A percentile compares a stretch with the other conserved stretches of the same genome.
Evolutionary conservation across 2,888 invertebrate species (phyloP).

Genomic region (Eretmocerus hayati): DNA sequence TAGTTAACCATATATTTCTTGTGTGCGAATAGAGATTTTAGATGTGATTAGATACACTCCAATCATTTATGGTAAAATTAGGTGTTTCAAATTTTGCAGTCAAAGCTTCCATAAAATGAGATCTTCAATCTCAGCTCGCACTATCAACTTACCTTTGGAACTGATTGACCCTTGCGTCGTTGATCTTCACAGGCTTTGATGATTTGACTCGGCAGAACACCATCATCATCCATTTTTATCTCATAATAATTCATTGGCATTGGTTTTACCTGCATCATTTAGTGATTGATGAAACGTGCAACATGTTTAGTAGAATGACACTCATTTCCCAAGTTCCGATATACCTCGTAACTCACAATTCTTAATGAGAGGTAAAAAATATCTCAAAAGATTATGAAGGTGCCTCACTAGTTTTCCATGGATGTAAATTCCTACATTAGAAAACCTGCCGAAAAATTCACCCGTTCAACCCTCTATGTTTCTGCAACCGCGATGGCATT

Average conservation of each 20-base stretch:
- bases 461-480: no score
- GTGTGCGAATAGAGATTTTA: no score
- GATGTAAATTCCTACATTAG: no score
- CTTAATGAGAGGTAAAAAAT: background rate
- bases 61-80: no score
- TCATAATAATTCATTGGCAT: conserved; percentile 57
- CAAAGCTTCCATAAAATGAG: no score
- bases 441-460: no score
- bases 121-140: no score
- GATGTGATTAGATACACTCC: no score
- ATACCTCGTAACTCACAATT: background rate
- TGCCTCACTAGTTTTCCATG: background rate
- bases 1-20: no score
- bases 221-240: conserved; percentile 63
- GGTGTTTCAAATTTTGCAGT: no score
- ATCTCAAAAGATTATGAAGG: background rate
- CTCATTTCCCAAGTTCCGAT: background rate
- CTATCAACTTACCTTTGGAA: conserved; percentile 50
- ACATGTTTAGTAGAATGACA: background rate
- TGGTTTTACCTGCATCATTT: conserved; percentile 48
- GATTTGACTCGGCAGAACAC: conserved; percentile 59
- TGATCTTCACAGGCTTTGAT: conserved; percentile 52
- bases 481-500: no score
- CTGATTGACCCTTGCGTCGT: conserved; percentile 34
- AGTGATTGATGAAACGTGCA: background rate